These are phyloP conservation scores for Calyptommatus sinebrachiatus DNA, from an alignment of 2,113 vertebrate species.

Conservation along the genomic window DNA sequence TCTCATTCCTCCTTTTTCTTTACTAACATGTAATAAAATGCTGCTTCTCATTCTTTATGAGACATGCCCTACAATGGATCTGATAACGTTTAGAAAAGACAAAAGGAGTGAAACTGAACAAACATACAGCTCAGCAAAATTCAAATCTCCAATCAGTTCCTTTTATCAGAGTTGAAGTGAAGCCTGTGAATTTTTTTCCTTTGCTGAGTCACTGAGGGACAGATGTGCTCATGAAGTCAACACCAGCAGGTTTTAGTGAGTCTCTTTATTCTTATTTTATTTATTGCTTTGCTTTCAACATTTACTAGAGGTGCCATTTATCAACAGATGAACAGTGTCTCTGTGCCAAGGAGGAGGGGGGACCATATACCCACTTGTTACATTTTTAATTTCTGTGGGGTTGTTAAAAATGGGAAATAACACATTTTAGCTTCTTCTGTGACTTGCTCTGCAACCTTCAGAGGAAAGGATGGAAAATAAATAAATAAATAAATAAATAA, in stretches of 20 bases:
- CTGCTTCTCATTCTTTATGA: constrained; percentile 46
- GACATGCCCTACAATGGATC: background rate
- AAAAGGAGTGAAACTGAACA: constrained; percentile 16
- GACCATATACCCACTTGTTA: background rate
- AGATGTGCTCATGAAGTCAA: background rate
- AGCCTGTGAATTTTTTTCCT: background rate
- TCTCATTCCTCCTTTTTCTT: background rate
- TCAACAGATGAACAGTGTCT: background rate
- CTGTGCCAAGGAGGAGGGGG: too few relatives aligned
- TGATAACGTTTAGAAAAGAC: constrained; percentile 20
- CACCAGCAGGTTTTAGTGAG: background rate
- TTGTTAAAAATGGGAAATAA: background rate
- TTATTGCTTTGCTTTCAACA: background rate
- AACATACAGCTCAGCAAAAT: constrained; percentile 21
- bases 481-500: too few relatives aligned
- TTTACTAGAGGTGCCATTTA: background rate
- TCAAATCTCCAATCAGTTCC: constrained; percentile 21
- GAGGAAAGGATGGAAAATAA: too few relatives aligned
- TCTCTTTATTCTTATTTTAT: background rate
- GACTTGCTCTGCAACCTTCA: too few relatives aligned
- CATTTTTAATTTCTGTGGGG: background rate
- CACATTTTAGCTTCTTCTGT: too few relatives aligned
- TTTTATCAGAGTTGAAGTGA: constrained; percentile 19
- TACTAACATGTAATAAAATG: background rate
- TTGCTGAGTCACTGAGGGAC: background rate